These are phyloP conservation scores for Felis catus DNA, from an alignment of 2,113 vertebrate species.

Conservation along the genomic window DNA sequence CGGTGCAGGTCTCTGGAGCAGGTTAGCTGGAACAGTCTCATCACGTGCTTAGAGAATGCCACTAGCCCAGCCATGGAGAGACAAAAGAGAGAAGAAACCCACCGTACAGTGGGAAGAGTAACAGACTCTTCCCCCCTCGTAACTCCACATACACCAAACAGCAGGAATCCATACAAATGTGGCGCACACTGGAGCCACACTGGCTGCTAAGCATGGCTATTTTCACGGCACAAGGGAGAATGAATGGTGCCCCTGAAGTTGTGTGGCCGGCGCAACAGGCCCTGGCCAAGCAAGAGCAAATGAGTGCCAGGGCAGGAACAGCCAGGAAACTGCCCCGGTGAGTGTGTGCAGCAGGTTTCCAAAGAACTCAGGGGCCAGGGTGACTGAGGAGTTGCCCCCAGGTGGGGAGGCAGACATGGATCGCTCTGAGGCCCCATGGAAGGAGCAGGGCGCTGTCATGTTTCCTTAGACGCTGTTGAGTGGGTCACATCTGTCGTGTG, in stretches of 20 bases:
- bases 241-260: too few relatives aligned
- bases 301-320: background rate
- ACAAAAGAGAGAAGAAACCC: background rate
- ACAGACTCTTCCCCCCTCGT: rapidly evolving
- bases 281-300: background rate
- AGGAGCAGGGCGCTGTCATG: rapidly evolving
- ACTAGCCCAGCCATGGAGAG: rapidly evolving
- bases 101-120: background rate
- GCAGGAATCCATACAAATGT: background rate
- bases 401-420: background rate
- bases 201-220: background rate
- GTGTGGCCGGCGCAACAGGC: background rate
- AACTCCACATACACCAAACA: background rate
- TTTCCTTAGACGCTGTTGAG: background rate
- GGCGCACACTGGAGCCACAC: background rate
- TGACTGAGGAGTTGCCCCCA: background rate
- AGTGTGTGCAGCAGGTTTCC: background rate
- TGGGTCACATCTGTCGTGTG: rapidly evolving
- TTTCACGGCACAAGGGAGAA: background rate
- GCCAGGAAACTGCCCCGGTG: background rate
- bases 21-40: background rate
- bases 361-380: background rate
- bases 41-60: background rate
- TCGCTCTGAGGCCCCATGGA: background rate
- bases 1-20: background rate